Base-by-base conservation (phyloP, 2,888 invertebrate species). In the Lobophora halterata region DNA sequence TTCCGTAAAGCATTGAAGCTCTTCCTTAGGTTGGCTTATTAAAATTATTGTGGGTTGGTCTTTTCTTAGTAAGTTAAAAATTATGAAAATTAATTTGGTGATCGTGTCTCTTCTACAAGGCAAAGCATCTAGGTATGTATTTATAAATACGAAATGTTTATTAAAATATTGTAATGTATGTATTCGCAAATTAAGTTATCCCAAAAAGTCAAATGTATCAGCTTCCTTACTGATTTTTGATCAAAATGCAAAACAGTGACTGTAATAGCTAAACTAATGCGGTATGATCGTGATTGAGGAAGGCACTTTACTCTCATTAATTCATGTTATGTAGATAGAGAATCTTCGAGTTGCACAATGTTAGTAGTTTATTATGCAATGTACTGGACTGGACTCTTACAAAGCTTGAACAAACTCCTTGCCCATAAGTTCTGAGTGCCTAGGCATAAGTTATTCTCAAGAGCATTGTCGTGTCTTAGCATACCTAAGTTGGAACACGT, bases 291-390 rank as follows among this genome's bases (percentile, higher is more conserved):
- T 43, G 44, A 44, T 41, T 41, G 40, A 45, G 39, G 44, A 41
- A 49, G 49, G 47, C 38, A 34, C 40, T 20, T 28, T 24, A 12
- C 35, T 34, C 38, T 45, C 40, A 45, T 49, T 47, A 46, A 42
- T 49, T 35, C 43, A 31, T 27, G 49, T 52, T 45, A 43, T 47
- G 33, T 47, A 52, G 46, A 45, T 49, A 49, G 42, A 45, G 40
- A 42, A 37, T 38, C 36, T 40, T 33, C 13, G 33, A 25, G 46
- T 52, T 52, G 46, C 52, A 47, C 46, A 52, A 52, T 52, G 31
- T 20, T 43, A 40, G 40, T 4, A 26, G 3, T 9, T 9, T 26
- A 17, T 42, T 31, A 42, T 24, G 27, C 30, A 42, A 42, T 8
- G 9, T 7, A 28, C 36, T 42, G 42, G 41, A 42, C 35, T 42